A percentile compares a stretch with the other conserved stretches of the same genome.
Evolutionary conservation across 2,113 vertebrate genomes (phyloP).

Genomic region (Anoura caudifer): DNA sequence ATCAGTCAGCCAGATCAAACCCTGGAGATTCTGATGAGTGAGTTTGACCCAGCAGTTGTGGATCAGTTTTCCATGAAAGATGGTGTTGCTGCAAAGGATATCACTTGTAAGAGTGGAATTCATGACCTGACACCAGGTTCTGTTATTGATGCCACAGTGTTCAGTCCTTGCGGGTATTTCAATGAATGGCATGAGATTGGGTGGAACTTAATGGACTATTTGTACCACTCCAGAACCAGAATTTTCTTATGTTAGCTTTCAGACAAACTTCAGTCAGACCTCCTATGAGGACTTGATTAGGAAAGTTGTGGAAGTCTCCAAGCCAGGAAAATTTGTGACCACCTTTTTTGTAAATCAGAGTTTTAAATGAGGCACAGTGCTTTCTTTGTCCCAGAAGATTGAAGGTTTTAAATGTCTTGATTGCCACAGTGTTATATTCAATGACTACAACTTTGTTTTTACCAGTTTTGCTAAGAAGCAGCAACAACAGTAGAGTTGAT

Average conservation of each 20-base stretch:
- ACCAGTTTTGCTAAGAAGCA: conserved; percentile 94
- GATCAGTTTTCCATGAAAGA: conserved; percentile 99
- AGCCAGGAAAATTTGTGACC: conserved; percentile 98
- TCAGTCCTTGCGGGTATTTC: conserved; percentile 99
- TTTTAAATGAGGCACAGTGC: conserved; percentile 97
- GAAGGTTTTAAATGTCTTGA: conserved; percentile 95
- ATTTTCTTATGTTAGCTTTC: conserved; percentile 99
- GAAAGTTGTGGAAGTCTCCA: conserved; percentile 97
- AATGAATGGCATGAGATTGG: conserved; percentile 99
- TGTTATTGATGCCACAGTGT: conserved; percentile 99
- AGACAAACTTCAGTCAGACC: conserved; percentile 97
- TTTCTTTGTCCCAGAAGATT: conserved; percentile 94
- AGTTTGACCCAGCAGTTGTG: conserved; percentile 98
- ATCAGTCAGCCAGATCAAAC: conserved; percentile 98
- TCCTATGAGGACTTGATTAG: conserved; percentile 94
- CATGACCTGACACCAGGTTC: conserved; percentile 99
- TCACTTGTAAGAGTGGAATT: conserved; percentile 99
- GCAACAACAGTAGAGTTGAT: conserved; percentile 96
- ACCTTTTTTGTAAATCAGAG: conserved; percentile 99
- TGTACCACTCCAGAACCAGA: conserved; percentile 99
- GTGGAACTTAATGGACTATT: conserved; percentile 99
- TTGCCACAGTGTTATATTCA: conserved; percentile 97
- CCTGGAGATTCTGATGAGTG: conserved; percentile 99
- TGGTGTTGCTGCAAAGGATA: conserved; percentile 99
- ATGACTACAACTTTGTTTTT: conserved; percentile 98